phyloP scores from a whole-genome alignment of 2,888 invertebrate species.

The Sympetrum striolatum region DNA sequence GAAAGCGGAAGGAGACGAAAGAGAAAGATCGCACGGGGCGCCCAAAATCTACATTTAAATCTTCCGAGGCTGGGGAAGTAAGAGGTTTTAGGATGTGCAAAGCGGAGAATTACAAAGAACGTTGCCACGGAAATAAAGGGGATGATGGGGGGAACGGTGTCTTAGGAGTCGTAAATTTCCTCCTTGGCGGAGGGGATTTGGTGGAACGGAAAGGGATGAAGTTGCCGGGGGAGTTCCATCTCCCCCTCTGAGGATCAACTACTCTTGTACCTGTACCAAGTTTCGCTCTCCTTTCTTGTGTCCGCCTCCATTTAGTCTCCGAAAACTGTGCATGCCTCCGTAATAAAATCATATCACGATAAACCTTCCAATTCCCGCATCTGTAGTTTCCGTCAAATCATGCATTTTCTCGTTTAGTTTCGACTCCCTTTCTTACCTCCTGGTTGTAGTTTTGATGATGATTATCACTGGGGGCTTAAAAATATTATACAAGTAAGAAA shows the following conservation, averaged over 20 bases:
- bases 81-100: conserved; percentile 12
- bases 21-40: neutral
- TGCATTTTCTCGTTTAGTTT: neutral
- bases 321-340: neutral
- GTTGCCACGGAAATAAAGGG: neutral
- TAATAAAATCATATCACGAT: neutral
- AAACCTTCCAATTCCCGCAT: neutral
- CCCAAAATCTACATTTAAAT: neutral
- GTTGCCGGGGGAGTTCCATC: neutral
- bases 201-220: neutral
- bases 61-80: neutral
- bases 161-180: conserved; percentile 23
- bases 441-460: too few species aligned
- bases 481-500: too few species aligned
- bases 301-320: neutral
- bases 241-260: neutral
- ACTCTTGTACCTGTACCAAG: neutral
- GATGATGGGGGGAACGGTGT: neutral
- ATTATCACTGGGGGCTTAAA: too few species aligned
- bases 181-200: neutral
- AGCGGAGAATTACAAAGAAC: conserved; percentile 5
- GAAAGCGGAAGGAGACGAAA: neutral
- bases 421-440: neutral
- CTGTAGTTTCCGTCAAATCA: neutral
- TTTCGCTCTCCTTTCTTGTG: too few species aligned